Conservation (phyloP, 2,888 invertebrate species). For the Leptinotarsa tumamoca region DNA sequence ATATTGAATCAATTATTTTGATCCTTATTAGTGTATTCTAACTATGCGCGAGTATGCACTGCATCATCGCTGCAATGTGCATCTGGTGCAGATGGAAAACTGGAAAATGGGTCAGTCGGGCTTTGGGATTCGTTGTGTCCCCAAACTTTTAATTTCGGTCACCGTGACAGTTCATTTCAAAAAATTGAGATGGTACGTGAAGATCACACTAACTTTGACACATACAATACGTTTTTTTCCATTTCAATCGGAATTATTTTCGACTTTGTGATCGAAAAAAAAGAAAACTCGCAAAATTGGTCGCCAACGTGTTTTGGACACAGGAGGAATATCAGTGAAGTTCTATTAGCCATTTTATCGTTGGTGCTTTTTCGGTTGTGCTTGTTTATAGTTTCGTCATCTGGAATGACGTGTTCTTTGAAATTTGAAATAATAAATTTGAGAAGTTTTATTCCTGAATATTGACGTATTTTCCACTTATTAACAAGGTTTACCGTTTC, state of each 20-base stretch:
- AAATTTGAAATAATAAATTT: too few species aligned
- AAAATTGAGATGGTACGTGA: not conserved
- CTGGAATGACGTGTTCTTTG: too few species aligned
- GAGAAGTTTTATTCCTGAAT: too few species aligned
- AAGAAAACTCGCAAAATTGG: too few species aligned
- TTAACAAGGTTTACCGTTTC: too few species aligned
- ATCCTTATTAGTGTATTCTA: conserved; percentile 24
- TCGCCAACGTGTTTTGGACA: not conserved
- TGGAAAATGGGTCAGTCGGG: conserved; percentile 58
- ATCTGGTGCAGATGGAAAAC: conserved; percentile 37
- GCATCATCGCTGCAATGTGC: conserved; percentile 46
- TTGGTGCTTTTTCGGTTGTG: too few species aligned
- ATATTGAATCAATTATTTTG: too few species aligned
- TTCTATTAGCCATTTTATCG: conserved; percentile 3
- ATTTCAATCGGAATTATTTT: not conserved
- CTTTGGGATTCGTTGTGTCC: conserved; percentile 38
- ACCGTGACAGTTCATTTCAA: conserved; percentile 14
- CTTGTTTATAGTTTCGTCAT: too few species aligned
- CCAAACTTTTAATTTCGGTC: conserved; percentile 32
- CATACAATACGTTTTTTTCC: not conserved
- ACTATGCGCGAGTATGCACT: conserved; percentile 39
- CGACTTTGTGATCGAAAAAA: not conserved
- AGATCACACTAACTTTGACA: not conserved
- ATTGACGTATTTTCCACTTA: too few species aligned
- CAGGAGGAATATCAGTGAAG: conserved; percentile 12